Evolutionary conservation across 2,888 invertebrate genomes (phyloP), one percentile per base, ranked within the genome.

Genomic region (Zygothrica quintamaculata): DNA sequence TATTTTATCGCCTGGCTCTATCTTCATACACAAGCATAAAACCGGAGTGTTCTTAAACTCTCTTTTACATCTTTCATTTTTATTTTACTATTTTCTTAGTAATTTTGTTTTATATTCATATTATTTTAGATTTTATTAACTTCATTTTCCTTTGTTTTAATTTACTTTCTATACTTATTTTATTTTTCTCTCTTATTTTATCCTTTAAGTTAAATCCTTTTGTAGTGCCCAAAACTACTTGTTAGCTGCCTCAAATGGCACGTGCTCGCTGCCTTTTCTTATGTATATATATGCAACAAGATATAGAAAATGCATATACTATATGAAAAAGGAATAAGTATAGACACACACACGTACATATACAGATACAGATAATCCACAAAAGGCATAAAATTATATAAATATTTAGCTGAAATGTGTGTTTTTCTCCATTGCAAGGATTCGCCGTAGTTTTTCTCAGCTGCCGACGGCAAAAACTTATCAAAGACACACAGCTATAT

Each of bases 161-260:
- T 40, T 26, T 6, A 25, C 0, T 33, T 33, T 33, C n/a, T 33
- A 9, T 3, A n/a, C 9, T n/a, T n/a, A n/a, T n/a, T n/a, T n/a
- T n/a, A n/a, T n/a, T n/a, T n/a, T n/a, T 33, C 9, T 33, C 18
- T 5, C 13, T 36, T 36, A 36, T 36, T 36, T 36, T 3, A 29
- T 29, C 29, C 29, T 29, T 29, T 7, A 26, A 6, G 26, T n/a
- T n/a, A 8, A 29, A 3, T 22, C 5, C 3, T 22, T 22, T 22
- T 26, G 9, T 6, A n/a, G n/a, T 9, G 11, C 3, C 9, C 44
- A 39, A 53, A 84, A 76, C 81, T 60, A 84, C 80, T 84, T 80
- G 80, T 80, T 80, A 66, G 81, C 76, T 66, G 69, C 50, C 25
- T 67, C 44, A 43, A 16, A 11, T 15, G 48, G 33, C 84, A 80